Conservation (phyloP, 2,888 invertebrate species). For the Ypsolopha sequella region DNA sequence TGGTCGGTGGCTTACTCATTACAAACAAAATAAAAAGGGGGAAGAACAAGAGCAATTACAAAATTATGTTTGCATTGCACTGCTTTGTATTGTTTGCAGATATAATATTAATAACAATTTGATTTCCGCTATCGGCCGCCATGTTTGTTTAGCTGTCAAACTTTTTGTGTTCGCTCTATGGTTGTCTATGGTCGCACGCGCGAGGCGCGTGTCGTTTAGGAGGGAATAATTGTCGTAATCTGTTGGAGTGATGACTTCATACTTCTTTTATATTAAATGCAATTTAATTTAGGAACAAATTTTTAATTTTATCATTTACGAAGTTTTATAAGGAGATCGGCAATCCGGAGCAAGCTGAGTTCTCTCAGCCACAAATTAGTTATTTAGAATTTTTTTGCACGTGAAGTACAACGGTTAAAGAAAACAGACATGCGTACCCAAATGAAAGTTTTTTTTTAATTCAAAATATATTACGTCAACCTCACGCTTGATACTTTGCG, state of each 20-base stretch:
- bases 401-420: too few species aligned
- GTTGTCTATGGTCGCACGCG: slow-evolving; percentile 12
- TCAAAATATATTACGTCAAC: too few species aligned
- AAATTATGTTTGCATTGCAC: slow-evolving; percentile 55
- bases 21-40: slow-evolving; percentile 35
- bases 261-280: slow-evolving; percentile 8
- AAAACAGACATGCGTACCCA: too few species aligned
- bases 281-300: too few species aligned
- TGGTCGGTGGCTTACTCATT: slow-evolving; percentile 13
- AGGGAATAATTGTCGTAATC: neutral
- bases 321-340: too few species aligned
- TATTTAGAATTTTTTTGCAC: too few species aligned
- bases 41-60: slow-evolving; percentile 45
- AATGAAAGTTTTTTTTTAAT: too few species aligned
- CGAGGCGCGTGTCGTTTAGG: neutral
- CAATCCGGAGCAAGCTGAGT: too few species aligned
- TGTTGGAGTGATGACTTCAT: neutral
- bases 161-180: slow-evolving; percentile 35
- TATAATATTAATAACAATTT: slow-evolving; percentile 60
- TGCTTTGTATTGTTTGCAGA: slow-evolving; percentile 37
- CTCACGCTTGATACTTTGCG: too few species aligned
- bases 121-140: slow-evolving; percentile 51
- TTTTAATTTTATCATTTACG: too few species aligned
- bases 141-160: slow-evolving; percentile 64
- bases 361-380: too few species aligned